phyloP scores from a whole-genome alignment of 1,140 invertebrate genomes.

The Drosophila kanapiae region DNA sequence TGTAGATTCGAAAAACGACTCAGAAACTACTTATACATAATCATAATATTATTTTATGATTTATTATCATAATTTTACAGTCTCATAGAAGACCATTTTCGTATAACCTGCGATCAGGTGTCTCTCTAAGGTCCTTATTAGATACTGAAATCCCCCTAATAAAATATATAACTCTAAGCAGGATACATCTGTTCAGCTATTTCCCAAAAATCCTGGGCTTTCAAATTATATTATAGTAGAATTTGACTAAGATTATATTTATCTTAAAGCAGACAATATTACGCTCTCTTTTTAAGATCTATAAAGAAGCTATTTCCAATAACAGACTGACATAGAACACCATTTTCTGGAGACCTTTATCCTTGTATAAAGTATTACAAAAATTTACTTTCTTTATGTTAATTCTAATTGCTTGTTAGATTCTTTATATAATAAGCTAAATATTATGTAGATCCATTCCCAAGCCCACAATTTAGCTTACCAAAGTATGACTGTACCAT shows the following conservation, averaged over 20 bases:
- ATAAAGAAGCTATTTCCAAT: background rate
- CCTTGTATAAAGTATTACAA: too few species aligned
- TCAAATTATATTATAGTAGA: background rate
- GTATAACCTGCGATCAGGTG: too few species aligned
- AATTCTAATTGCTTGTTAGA: background rate
- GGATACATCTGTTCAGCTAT: background rate
- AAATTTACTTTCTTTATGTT: background rate
- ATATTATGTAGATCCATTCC: background rate
- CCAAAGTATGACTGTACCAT: slow-evolving; percentile 16
- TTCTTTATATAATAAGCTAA: background rate
- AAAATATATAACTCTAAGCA: background rate
- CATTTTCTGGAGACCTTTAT: too few species aligned
- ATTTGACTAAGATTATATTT: background rate
- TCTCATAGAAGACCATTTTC: background rate
- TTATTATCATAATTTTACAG: background rate
- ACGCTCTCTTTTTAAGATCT: background rate
- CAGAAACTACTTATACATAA: too few species aligned
- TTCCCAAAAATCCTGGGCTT: background rate
- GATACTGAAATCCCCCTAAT: background rate
- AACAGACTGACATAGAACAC: too few species aligned
- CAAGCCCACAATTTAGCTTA: background rate
- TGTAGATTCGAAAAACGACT: background rate
- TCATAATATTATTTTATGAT: too few species aligned
- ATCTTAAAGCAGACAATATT: background rate
- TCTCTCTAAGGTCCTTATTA: background rate